A percentile compares a stretch with the other conserved stretches of the same genome.
Evolutionary conservation across 2,797 vertebrate genomes (phyloP).

Genomic region (Xenentodon cancila): DNA sequence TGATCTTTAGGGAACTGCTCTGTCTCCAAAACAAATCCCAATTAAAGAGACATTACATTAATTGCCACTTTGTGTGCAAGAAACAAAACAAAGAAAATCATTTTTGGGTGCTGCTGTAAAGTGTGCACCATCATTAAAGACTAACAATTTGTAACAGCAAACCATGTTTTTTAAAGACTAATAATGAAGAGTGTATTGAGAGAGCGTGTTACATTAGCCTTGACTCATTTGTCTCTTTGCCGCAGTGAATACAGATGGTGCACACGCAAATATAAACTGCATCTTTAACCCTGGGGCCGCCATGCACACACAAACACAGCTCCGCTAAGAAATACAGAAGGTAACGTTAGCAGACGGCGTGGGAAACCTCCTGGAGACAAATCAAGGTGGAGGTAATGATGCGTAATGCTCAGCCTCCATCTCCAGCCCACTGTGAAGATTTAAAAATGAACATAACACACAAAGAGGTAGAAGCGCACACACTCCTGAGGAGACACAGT

Average conservation of each 20-base stretch:
- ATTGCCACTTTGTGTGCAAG: slow-evolving; percentile 9
- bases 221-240: background rate
- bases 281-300: slow-evolving; percentile 36
- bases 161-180: slow-evolving; percentile 21
- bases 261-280: slow-evolving; percentile 48
- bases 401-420: slow-evolving; percentile 35
- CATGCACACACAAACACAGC: slow-evolving; percentile 51
- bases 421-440: slow-evolving; percentile 8
- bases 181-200: slow-evolving; percentile 32
- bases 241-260: slow-evolving; percentile 53
- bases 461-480: background rate
- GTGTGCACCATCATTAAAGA: slow-evolving; percentile 10
- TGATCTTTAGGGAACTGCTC: slow-evolving; percentile 5
- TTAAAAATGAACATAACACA: slow-evolving; percentile 21
- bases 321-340: slow-evolving; percentile 49
- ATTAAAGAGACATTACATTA: slow-evolving; percentile 36
- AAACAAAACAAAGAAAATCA: slow-evolving; percentile 8
- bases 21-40: slow-evolving; percentile 22
- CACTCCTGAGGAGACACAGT: background rate
- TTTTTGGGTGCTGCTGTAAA: slow-evolving; percentile 7
- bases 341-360: slow-evolving; percentile 49
- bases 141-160: slow-evolving; percentile 12
- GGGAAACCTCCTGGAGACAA: slow-evolving; percentile 26
- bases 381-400: slow-evolving; percentile 58
- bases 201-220: slow-evolving; percentile 5